Percentiles rank a stretch among this genome's conserved stretches.
Conservation (phyloP, 2,888 invertebrate species). For the Archaeoteleia sp. region DNA sequence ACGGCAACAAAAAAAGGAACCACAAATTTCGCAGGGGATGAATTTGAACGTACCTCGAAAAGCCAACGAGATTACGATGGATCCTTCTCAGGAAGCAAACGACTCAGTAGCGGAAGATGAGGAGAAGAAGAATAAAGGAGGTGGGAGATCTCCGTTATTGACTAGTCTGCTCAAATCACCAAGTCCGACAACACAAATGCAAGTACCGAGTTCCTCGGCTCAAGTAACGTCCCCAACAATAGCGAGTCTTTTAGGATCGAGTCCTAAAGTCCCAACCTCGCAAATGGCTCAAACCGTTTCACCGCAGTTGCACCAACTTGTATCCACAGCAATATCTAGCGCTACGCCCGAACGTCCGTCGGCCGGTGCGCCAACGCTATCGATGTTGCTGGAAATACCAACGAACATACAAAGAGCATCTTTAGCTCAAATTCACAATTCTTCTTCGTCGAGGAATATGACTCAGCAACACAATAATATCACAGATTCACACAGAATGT, state of each 20-base stretch:
- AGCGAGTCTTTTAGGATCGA: slow-evolving; percentile 76
- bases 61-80: slow-evolving; percentile 36
- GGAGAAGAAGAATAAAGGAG: slow-evolving; percentile 66
- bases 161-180: slow-evolving; percentile 88
- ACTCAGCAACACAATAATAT: slow-evolving; percentile 53
- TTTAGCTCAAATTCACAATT: slow-evolving; percentile 50
- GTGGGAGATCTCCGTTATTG: slow-evolving; percentile 79
- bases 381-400: slow-evolving; percentile 80
- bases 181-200: slow-evolving; percentile 75
- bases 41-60: slow-evolving; percentile 59
- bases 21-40: slow-evolving; percentile 51
- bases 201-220: slow-evolving; percentile 68
- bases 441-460: slow-evolving; percentile 26
- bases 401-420: slow-evolving; percentile 70
- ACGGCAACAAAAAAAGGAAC: slow-evolving; percentile 68
- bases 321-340: slow-evolving; percentile 74
- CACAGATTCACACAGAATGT: slow-evolving; percentile 44
- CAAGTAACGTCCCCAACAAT: slow-evolving; percentile 76
- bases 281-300: slow-evolving; percentile 69
- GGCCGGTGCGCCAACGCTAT: slow-evolving; percentile 84
- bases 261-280: slow-evolving; percentile 66
- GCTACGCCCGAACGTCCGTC: slow-evolving; percentile 77
- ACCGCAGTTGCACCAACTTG: slow-evolving; percentile 76
- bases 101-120: slow-evolving; percentile 67
- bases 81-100: slow-evolving; percentile 56